phyloP scores from a whole-genome alignment of 2,113 vertebrate genomes.

The Misgurnus anguillicaudatus region DNA sequence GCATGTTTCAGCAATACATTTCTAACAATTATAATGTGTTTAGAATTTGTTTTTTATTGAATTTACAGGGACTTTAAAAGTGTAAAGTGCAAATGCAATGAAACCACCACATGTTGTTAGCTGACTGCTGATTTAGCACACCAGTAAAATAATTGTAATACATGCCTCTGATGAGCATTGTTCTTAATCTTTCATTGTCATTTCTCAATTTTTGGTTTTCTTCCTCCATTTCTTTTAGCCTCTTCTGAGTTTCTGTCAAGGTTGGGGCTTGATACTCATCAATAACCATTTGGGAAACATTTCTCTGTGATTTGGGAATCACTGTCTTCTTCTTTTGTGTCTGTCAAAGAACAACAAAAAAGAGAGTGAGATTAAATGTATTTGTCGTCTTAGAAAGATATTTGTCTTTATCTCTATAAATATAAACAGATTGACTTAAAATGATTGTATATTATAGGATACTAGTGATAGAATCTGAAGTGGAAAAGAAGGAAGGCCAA shows the following conservation, averaged over 20 bases:
- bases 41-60: too few relatives aligned
- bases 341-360: slow-evolving; percentile 35
- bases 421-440: neutral
- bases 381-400: neutral
- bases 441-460: neutral
- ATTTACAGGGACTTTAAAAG: neutral
- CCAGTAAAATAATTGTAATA: neutral
- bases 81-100: neutral
- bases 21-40: too few relatives aligned
- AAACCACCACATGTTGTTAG: neutral
- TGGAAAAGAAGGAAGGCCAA: too few relatives aligned
- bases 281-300: slow-evolving; percentile 26
- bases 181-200: slow-evolving; percentile 7
- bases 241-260: neutral
- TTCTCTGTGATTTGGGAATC: slow-evolving; percentile 24
- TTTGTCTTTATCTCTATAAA: neutral
- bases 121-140: neutral
- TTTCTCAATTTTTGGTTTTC: slow-evolving; percentile 21
- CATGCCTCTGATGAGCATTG: slow-evolving; percentile 21
- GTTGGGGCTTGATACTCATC: neutral
- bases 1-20: too few relatives aligned
- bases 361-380: neutral
- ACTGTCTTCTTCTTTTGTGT: slow-evolving; percentile 25
- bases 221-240: neutral
- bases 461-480: too few relatives aligned